phyloP scores from a whole-genome alignment of 2,113 vertebrate species.

The Crotalus helleri region DNA sequence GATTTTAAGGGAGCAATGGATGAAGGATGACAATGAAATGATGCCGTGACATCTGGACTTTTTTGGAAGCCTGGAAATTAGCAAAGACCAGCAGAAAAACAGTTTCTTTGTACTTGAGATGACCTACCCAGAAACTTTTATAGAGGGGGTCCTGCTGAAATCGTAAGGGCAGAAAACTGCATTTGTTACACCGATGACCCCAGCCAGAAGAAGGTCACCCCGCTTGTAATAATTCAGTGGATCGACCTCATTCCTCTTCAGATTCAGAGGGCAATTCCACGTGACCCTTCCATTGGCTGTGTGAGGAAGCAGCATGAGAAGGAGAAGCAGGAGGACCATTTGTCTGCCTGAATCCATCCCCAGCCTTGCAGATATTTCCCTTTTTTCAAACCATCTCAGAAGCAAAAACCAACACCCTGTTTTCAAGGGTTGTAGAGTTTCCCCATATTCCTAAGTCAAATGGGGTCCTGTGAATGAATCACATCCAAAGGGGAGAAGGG shows the following conservation, averaged over 20 bases:
- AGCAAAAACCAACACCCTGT: neutral
- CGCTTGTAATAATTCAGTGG: neutral
- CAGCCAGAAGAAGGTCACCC: neutral
- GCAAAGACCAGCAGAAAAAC: neutral
- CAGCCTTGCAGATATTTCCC: neutral
- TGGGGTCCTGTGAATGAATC: neutral
- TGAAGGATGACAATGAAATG: no score
- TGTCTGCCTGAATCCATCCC: neutral
- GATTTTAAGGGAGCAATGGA: no score
- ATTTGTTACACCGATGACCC: neutral
- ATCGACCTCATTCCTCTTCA: neutral
- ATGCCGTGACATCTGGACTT: no score
- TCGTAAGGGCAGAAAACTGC: neutral
- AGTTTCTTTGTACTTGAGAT: neutral
- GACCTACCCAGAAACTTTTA: neutral
- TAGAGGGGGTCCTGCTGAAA: neutral
- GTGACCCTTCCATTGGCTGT: neutral
- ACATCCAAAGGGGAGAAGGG: neutral
- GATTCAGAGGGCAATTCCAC: neutral
- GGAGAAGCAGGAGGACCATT: neutral
- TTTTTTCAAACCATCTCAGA: no score
- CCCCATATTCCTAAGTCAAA: neutral
- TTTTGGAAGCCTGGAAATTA: neutral
- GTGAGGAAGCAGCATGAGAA: neutral
- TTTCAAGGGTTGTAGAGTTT: neutral